Evolutionary conservation across 1,140 invertebrate genomes (phyloP).

Genomic region (Sycophaga agraensis): DNA sequence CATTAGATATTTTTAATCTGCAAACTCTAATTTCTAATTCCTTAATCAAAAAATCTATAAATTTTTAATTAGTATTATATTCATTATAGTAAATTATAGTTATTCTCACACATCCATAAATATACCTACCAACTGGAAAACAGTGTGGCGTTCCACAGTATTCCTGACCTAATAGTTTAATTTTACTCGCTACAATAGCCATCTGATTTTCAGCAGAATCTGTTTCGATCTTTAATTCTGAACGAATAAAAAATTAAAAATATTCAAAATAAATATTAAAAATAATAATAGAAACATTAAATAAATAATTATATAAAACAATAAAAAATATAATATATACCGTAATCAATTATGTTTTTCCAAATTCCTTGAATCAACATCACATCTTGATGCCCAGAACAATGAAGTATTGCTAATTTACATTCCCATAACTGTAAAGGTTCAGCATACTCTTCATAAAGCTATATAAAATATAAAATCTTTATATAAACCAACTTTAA

Average conservation of each 20-base stretch:
- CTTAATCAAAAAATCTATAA: constrained; percentile 70
- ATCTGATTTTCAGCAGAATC: constrained; percentile 64
- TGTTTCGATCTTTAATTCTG: constrained; percentile 48
- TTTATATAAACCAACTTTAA: neutral
- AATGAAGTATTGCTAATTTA: constrained; percentile 82
- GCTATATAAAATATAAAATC: constrained; percentile 35
- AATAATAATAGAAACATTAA: neutral
- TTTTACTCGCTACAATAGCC: constrained; percentile 70
- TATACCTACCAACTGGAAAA: constrained; percentile 67
- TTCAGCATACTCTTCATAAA: constrained; percentile 84
- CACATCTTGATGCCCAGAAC: constrained; percentile 78
- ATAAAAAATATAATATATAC: constrained; percentile 49
- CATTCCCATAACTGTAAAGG: constrained; percentile 81
- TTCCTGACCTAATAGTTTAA: constrained; percentile 71
- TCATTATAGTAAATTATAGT: neutral
- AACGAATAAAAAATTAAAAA: constrained; percentile 13
- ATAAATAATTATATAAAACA: constrained; percentile 4
- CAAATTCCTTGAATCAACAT: constrained; percentile 77
- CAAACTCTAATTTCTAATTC: constrained; percentile 76
- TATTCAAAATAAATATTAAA: neutral
- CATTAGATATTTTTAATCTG: constrained; percentile 66
- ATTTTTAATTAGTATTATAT: neutral
- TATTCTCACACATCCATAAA: neutral
- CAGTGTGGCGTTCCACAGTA: constrained; percentile 73
- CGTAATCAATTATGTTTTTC: constrained; percentile 72